Percentiles rank a stretch among this genome's conserved stretches.
Evolutionary conservation across 2,888 invertebrate genomes (phyloP).

Genomic region (Standfussiana lucernea): DNA sequence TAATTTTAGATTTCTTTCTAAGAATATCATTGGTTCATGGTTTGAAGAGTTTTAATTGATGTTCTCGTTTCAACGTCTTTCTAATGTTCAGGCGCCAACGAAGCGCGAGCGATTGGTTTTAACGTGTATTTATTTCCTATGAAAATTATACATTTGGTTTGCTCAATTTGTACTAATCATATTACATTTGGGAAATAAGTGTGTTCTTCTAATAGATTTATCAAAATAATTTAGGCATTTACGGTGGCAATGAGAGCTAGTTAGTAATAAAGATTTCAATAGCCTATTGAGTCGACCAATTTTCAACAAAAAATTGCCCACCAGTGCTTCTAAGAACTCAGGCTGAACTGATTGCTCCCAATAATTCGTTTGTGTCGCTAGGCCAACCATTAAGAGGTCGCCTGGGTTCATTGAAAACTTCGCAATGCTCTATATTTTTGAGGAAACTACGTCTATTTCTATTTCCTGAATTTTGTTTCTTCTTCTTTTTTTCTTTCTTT

Average conservation of each 20-base stretch:
- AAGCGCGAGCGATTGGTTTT: conserved; percentile 16
- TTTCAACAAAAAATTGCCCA: conserved; percentile 44
- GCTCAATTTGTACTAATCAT: not conserved
- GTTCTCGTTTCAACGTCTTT: conserved; percentile 44
- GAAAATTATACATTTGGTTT: not conserved
- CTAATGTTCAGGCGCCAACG: conserved; percentile 28
- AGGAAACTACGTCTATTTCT: conserved; percentile 7
- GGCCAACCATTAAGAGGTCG: conserved; percentile 21
- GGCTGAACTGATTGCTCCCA: conserved; percentile 41
- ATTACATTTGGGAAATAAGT: not conserved
- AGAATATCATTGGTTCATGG: conserved; percentile 51
- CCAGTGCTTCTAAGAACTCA: conserved; percentile 30
- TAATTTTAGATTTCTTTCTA: conserved; percentile 70
- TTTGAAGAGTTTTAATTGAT: conserved; percentile 58
- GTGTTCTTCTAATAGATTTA: not conserved
- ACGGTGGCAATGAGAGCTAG: conserved; percentile 23
- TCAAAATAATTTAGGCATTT: conserved; percentile 16
- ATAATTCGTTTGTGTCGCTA: conserved; percentile 41
- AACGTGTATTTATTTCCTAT: conserved; percentile 3
- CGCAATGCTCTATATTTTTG: conserved; percentile 16
- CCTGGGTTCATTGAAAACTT: conserved; percentile 22
- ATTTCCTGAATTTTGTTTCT: not conserved
- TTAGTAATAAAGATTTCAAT: conserved; percentile 40
- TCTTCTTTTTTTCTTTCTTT: no score
- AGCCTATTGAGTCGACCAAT: conserved; percentile 35